phyloP scores from a whole-genome alignment of 1,140 invertebrate genomes.

The Drosophila mayri region DNA sequence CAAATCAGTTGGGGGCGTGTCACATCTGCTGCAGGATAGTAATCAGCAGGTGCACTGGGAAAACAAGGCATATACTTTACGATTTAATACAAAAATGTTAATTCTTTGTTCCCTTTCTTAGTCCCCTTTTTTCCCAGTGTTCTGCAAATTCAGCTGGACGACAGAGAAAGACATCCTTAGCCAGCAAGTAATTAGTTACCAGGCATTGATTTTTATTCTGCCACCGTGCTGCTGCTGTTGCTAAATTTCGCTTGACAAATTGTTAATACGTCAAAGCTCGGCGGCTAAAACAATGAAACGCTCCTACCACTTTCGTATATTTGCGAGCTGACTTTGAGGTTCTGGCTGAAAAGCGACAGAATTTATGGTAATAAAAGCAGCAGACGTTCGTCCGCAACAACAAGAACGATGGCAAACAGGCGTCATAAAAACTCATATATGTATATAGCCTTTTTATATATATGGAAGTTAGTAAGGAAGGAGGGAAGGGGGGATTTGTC shows the following conservation, averaged over 20 bases:
- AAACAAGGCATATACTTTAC: no score
- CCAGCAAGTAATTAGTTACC: constrained; percentile 74
- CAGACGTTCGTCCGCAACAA: constrained; percentile 50
- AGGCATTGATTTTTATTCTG: constrained; percentile 76
- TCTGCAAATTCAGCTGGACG: constrained; percentile 5
- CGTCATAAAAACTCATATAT: constrained; percentile 46
- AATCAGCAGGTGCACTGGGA: constrained; percentile 56
- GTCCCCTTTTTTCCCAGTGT: neutral
- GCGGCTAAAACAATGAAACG: constrained; percentile 41
- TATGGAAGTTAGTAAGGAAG: constrained; percentile 1
- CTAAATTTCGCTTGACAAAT: constrained; percentile 79
- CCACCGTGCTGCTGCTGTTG: constrained; percentile 28
- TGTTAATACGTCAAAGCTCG: constrained; percentile 75
- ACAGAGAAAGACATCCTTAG: constrained; percentile 25
- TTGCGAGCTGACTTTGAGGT: constrained; percentile 14
- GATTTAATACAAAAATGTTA: no score
- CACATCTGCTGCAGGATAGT: constrained; percentile 58
- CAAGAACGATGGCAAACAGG: constrained; percentile 18
- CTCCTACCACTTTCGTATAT: constrained; percentile 28
- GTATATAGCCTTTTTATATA: constrained; percentile 21
- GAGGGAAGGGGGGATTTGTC: constrained; percentile 17
- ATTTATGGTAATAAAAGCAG: constrained; percentile 77
- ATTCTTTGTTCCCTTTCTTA: no score
- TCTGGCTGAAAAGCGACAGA: constrained; percentile 42
- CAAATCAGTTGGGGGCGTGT: constrained; percentile 27